phyloP scores from a whole-genome alignment of 2,797 vertebrate genomes.

The Periophthalmus magnuspinnatus region DNA sequence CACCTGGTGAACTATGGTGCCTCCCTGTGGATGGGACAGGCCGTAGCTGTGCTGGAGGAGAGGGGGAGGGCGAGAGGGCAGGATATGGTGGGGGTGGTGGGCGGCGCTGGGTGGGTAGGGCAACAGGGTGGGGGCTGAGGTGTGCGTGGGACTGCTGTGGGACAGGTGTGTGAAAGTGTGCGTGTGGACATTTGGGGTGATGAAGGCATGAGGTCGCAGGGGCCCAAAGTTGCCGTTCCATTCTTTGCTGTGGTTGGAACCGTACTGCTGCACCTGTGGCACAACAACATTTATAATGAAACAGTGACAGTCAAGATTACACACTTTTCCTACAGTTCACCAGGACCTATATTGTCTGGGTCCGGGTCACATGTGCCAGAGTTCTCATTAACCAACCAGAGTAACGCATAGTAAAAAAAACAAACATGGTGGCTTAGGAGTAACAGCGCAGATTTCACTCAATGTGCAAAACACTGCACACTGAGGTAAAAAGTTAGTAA shows the following conservation, averaged over 20 bases:
- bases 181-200: slow-evolving; percentile 83
- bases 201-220: slow-evolving; percentile 88
- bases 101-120: slow-evolving; percentile 63
- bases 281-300: not conserved
- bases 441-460: too few species aligned
- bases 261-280: slow-evolving; percentile 87
- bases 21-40: slow-evolving; percentile 79
- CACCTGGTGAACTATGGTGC: slow-evolving; percentile 87
- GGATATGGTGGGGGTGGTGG: slow-evolving; percentile 76
- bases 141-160: slow-evolving; percentile 89
- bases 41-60: slow-evolving; percentile 87
- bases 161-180: slow-evolving; percentile 85
- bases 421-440: too few species aligned
- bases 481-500: too few species aligned
- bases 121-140: slow-evolving; percentile 61
- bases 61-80: slow-evolving; percentile 84
- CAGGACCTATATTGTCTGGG: too few species aligned
- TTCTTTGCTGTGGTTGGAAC: slow-evolving; percentile 85
- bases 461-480: too few species aligned
- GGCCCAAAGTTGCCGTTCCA: slow-evolving; percentile 93
- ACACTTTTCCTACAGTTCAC: not conserved
- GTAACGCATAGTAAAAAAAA: too few species aligned
- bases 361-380: too few species aligned
- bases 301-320: not conserved
- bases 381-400: too few species aligned